These are phyloP conservation scores for Falco novaeseelandiae DNA, from an alignment of 2,797 vertebrate species.

Conservation along the genomic window DNA sequence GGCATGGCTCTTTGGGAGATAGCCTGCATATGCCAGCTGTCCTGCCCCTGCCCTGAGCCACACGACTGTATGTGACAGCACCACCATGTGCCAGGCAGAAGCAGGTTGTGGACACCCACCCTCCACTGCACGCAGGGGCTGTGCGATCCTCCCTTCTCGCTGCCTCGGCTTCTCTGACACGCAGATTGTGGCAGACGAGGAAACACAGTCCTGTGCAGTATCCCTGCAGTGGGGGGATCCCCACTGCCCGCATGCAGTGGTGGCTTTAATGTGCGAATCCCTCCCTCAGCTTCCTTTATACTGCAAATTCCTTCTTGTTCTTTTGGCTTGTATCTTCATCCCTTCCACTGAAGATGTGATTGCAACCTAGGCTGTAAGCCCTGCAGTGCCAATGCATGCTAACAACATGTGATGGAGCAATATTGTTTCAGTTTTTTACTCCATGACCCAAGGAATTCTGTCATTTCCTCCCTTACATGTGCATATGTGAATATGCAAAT, in stretches of 20 bases:
- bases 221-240: background rate
- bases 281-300: background rate
- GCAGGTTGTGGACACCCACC: background rate
- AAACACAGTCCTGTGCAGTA: background rate
- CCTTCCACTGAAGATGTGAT: background rate
- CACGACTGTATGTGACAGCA: accelerated
- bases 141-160: background rate
- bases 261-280: background rate
- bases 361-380: background rate
- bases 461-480: background rate
- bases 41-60: background rate
- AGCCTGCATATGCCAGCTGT: background rate
- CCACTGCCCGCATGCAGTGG: background rate
- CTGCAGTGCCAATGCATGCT: background rate
- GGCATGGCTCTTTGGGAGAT: background rate
- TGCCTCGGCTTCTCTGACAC: accelerated
- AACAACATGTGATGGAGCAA: background rate
- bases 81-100: background rate
- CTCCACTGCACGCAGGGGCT: background rate
- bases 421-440: background rate
- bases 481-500: background rate
- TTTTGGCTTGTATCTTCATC: background rate
- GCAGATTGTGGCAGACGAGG: accelerated
- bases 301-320: background rate
- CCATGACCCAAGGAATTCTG: background rate